Evolutionary conservation across 2,888 invertebrate species (phyloP).

Genomic region (Lasius fuliginosus): DNA sequence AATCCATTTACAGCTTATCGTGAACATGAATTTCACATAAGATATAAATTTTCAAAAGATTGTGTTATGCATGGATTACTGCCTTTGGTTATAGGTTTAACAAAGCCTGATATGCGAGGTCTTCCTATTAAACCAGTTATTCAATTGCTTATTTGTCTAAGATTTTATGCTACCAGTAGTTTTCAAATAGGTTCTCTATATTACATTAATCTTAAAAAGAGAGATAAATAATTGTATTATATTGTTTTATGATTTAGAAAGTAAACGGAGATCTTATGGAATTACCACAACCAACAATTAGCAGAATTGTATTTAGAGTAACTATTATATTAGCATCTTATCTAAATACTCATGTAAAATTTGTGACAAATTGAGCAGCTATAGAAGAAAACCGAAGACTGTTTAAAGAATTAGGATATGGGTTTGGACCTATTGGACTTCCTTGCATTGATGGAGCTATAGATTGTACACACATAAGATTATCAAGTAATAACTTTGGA

Average conservation of each 20-base stretch:
- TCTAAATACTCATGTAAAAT: slow-evolving; percentile 24
- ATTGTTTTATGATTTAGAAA: slow-evolving; percentile 6
- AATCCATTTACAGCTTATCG: slow-evolving; percentile 5
- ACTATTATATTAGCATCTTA: slow-evolving; percentile 15
- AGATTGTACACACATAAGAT: slow-evolving; percentile 17
- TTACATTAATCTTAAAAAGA: not conserved
- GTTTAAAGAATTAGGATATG: slow-evolving; percentile 34
- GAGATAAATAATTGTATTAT: not conserved
- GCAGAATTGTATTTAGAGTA: slow-evolving; percentile 29
- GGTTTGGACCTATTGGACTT: slow-evolving; percentile 11
- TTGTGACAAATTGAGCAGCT: slow-evolving; percentile 7
- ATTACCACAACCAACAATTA: slow-evolving; percentile 31
- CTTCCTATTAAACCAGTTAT: slow-evolving; percentile 17
- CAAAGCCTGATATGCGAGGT: slow-evolving; percentile 17
- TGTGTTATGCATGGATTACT: slow-evolving; percentile 13
- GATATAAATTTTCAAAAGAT: slow-evolving; percentile 26
- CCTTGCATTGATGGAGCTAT: slow-evolving; percentile 19
- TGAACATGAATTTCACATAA: slow-evolving; percentile 25
- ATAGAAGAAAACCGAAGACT: slow-evolving; percentile 32
- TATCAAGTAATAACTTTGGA: slow-evolving; percentile 12
- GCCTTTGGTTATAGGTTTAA: not conserved
- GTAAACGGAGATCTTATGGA: slow-evolving; percentile 34
- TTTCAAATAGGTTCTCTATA: slow-evolving; percentile 25
- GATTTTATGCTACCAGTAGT: slow-evolving; percentile 25
- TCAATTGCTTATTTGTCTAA: slow-evolving; percentile 28